Base-by-base conservation (phyloP, 2,797 vertebrate species). In the Paratrypauchen microcephalus region DNA sequence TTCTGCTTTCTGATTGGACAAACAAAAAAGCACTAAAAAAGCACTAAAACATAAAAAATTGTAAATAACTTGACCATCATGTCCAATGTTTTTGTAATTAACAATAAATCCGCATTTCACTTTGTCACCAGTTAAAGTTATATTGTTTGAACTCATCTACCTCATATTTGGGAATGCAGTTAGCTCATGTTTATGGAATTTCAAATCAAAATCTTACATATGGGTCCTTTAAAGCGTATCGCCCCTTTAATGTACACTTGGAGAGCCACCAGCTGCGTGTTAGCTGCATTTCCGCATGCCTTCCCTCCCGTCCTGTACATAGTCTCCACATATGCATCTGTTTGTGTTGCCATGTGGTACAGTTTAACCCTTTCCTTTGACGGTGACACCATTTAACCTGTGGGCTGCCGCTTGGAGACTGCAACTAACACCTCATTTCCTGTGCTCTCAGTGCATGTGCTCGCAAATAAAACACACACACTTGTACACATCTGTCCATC, bases 341-440 rank as follows among this genome's bases (percentile, higher is more conserved):
- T 78, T 60, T 62, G 55, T 60, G 45, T 23, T n/a, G 71, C 72
- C 85, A 90, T 87, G 75, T 92, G 90, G 81, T 87, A 89, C 80
- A 82, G 69, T 87, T 93, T 91, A 91, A 91, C 89, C 89, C 82
- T 77, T 84, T 88, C 79, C 84, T 88, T 89, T 85, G 85, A 92
- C 69, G 83, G 76, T 88, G 86, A 90, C 85, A 86, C 87, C 85
- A 74, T 88, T 91, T 90, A 89, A 92, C 88, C 89, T 68, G 73
- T 78, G 61, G 74, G 82, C 84, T 47, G 45, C 56, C 82, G 81
- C 80, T 74, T 84, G 66, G 78, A 85, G 85, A 86, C 84, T 88
- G 77, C 66, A 79, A 76, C 88, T 92, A 88, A 89, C 83, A 84
- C 81, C 85, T 74, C 81, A 74, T 85, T 91, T 92, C 89, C 88